Conservation (phyloP, 2,888 invertebrate genomes). For the Seira musarum region DNA sequence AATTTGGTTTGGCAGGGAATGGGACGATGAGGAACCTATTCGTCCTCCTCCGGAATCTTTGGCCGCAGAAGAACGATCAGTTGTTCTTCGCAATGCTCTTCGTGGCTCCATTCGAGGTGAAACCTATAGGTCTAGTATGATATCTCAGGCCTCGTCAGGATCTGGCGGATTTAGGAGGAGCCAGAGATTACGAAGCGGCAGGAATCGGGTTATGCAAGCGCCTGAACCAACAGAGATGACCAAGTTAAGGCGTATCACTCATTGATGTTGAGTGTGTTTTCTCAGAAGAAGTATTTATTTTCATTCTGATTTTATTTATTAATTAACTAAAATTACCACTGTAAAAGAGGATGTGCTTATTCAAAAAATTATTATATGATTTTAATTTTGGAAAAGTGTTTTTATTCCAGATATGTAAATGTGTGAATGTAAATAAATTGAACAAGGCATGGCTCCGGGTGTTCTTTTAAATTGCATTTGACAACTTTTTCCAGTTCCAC, state of each 20-base stretch:
- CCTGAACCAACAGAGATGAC: constrained; percentile 51
- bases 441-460: no score
- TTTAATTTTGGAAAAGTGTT: no score
- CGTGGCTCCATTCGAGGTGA: constrained; percentile 79
- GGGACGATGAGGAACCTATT: constrained; percentile 47
- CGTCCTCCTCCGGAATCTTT: constrained; percentile 43
- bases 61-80: constrained; percentile 16
- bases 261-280: constrained; percentile 18
- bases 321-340: no score
- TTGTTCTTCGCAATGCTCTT: constrained; percentile 77
- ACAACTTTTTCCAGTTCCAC: no score
- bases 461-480: no score
- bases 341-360: no score
- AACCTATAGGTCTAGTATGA: constrained; percentile 77
- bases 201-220: not conserved
- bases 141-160: constrained; percentile 64
- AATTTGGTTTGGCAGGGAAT: no score
- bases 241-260: constrained; percentile 45
- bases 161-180: constrained; percentile 4
- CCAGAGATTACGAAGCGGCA: not conserved
- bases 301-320: no score
- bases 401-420: no score
- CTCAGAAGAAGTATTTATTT: not conserved
- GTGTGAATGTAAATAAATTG: no score
- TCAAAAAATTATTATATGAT: no score